Conservation (phyloP, 2,113 vertebrate species). For the Aspidoscelis tigris region DNA sequence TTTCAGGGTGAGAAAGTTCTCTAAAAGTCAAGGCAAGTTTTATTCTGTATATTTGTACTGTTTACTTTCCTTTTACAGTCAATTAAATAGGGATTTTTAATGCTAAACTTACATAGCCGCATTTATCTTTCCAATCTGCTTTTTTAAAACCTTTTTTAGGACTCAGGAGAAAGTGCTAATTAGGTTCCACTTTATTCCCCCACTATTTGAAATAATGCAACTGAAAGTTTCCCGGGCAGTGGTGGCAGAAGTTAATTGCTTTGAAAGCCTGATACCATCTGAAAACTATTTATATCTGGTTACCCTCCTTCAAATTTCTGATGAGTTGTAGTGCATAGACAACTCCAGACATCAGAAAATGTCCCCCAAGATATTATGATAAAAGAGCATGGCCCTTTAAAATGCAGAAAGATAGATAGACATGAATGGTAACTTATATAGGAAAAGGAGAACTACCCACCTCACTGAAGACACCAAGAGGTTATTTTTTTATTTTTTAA, state of each 20-base stretch:
- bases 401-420: too few relatives aligned
- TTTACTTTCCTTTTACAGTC: not conserved
- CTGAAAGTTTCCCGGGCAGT: not conserved
- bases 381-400: too few relatives aligned
- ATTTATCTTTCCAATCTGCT: slow-evolving; percentile 18
- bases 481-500: too few relatives aligned
- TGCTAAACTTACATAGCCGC: not conserved
- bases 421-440: too few relatives aligned
- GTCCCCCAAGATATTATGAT: too few relatives aligned
- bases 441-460: too few relatives aligned
- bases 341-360: too few relatives aligned
- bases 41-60: not conserved
- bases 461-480: too few relatives aligned
- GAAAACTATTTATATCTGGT: not conserved
- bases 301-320: not conserved
- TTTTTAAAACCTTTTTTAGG: not conserved
- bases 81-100: not conserved
- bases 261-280: slow-evolving; percentile 26
- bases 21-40: not conserved
- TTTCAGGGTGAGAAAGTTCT: too few relatives aligned
- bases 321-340: not conserved
- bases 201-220: slow-evolving; percentile 14
- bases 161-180: not conserved
- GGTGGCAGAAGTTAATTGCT: slow-evolving; percentile 35
- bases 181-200: slow-evolving; percentile 28